A percentile compares a stretch with the other conserved stretches of the same genome.
These are phyloP conservation scores for Nemapogon koenigi DNA, from an alignment of 2,888 invertebrate genomes.

Conservation along the genomic window DNA sequence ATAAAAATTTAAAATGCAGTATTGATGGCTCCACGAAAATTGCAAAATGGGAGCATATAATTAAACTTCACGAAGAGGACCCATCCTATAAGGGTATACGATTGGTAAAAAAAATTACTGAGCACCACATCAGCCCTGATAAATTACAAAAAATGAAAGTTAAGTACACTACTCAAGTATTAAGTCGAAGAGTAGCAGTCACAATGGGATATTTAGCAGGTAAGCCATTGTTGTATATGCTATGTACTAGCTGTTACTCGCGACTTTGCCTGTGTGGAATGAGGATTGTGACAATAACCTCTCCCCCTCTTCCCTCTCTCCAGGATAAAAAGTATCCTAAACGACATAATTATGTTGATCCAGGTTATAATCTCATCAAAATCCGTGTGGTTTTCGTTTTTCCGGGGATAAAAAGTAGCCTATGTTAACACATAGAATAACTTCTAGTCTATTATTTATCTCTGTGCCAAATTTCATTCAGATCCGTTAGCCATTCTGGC, in stretches of 20 bases:
- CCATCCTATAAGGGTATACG: constrained; percentile 12
- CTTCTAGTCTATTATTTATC: not conserved
- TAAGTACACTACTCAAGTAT: constrained; percentile 21
- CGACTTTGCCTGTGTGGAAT: not conserved
- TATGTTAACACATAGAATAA: not conserved
- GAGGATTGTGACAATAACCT: not conserved
- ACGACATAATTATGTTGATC: not conserved
- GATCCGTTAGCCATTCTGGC: too few species aligned
- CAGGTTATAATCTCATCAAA: not conserved
- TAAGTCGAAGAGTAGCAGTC: constrained; percentile 21
- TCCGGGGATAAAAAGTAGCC: too few species aligned
- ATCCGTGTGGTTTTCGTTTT: not conserved
- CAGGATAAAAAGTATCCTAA: not conserved
- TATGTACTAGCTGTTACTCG: not conserved
- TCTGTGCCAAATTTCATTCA: too few species aligned
- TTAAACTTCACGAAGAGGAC: constrained; percentile 16
- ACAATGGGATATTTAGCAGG: not conserved
- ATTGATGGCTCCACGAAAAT: constrained; percentile 13
- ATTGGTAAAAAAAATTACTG: constrained; percentile 13
- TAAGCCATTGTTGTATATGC: not conserved
- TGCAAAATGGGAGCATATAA: constrained; percentile 20
- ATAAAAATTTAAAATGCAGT: constrained; percentile 12
- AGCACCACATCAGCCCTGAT: constrained; percentile 8
- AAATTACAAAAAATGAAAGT: constrained; percentile 19
- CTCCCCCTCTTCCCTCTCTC: not conserved